These are phyloP conservation scores for Camptogramma bilineatum DNA, from an alignment of 2,888 invertebrate species.

Conservation along the genomic window DNA sequence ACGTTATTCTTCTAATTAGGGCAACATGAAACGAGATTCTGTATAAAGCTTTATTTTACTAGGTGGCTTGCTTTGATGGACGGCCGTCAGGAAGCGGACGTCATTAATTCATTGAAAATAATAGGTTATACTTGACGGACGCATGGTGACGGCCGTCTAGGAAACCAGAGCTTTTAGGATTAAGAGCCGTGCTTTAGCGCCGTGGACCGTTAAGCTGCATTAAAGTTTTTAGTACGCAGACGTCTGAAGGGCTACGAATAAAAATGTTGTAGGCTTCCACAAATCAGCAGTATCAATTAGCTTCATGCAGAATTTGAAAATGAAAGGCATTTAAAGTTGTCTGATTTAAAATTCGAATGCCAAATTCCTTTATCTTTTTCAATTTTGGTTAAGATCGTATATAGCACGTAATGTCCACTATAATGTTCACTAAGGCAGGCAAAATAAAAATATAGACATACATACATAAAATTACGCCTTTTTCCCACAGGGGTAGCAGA, in stretches of 20 bases:
- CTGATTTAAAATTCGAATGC: neutral
- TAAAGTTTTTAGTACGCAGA: slow-evolving; percentile 21
- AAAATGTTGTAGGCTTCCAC: slow-evolving; percentile 1
- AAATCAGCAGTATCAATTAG: neutral
- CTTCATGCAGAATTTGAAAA: neutral
- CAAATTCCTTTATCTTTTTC: neutral
- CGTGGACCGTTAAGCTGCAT: slow-evolving; percentile 20
- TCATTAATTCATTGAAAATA: neutral
- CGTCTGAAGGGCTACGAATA: slow-evolving; percentile 11
- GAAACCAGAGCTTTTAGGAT: slow-evolving; percentile 4
- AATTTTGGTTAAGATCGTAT: too few species aligned
- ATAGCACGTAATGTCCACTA: too few species aligned
- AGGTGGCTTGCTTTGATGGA: neutral
- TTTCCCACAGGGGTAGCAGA: too few species aligned
- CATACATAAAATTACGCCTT: too few species aligned
- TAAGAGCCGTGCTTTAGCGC: slow-evolving; percentile 27
- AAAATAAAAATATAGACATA: too few species aligned
- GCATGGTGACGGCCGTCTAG: neutral
- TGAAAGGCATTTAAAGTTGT: neutral
- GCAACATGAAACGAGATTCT: slow-evolving; percentile 26
- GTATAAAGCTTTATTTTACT: slow-evolving; percentile 10
- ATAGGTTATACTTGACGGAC: neutral
- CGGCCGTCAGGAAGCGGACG: neutral
- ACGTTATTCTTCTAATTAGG: slow-evolving; percentile 33
- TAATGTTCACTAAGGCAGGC: too few species aligned